Conservation (phyloP, 2,113 vertebrate genomes). For the Hylia prasina region DNA sequence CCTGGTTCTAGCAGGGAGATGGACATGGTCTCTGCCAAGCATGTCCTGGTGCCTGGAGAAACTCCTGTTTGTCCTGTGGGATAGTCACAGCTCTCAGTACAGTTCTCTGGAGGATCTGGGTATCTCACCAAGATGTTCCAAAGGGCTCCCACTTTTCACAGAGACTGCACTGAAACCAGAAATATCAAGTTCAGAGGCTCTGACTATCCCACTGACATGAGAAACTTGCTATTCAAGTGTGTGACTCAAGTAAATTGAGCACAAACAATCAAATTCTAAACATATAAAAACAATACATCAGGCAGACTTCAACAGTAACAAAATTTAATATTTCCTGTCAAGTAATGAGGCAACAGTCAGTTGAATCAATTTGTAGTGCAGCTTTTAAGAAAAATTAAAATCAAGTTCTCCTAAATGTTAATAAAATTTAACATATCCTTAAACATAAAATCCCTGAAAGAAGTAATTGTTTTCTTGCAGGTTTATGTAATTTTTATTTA, state of each 20-base stretch:
- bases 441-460: neutral
- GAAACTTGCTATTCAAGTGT: neutral
- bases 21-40: neutral
- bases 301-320: neutral
- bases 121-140: neutral
- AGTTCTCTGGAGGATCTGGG: neutral
- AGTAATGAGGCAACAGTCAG: neutral
- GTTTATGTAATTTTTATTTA: neutral
- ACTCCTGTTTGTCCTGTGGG: neutral
- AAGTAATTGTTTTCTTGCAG: neutral
- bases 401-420: neutral
- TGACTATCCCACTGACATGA: neutral
- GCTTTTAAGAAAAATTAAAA: neutral
- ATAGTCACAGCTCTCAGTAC: neutral
- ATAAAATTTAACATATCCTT: neutral
- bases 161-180: accelerated
- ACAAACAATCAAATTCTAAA: neutral
- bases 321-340: neutral
- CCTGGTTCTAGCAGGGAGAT: neutral
- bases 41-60: accelerated
- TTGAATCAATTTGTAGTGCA: neutral
- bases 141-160: neutral
- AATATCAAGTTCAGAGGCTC: neutral
- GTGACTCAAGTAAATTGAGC: neutral
- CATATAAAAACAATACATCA: neutral